A percentile compares a stretch with the other conserved stretches of the same genome.
Conservation (phyloP, 2,888 invertebrate species). For the Norana najaformis region DNA sequence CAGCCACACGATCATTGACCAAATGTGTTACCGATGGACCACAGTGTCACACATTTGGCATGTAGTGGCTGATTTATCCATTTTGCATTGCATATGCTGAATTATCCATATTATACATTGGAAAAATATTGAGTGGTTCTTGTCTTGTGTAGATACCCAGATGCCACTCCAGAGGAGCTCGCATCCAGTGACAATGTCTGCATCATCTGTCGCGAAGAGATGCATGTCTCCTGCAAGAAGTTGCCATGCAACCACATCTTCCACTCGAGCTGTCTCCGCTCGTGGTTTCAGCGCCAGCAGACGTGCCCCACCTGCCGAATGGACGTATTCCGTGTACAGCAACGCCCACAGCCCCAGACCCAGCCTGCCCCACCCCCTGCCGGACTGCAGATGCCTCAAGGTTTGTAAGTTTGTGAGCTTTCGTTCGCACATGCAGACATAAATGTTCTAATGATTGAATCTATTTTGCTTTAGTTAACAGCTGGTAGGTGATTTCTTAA, state of each 20-base stretch:
- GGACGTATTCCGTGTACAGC: constrained; percentile 70
- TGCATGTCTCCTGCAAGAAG: constrained; percentile 79
- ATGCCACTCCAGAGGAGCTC: constrained; percentile 89
- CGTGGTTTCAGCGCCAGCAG: constrained; percentile 99
- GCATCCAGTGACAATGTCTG: constrained; percentile 89
- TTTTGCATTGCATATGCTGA: not conserved
- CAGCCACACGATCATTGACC: too few species aligned
- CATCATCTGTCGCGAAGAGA: constrained; percentile 93
- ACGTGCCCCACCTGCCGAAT: constrained; percentile 97
- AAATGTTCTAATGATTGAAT: not conserved
- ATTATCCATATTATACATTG: too few species aligned
- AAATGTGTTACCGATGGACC: too few species aligned
- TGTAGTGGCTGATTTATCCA: not conserved
- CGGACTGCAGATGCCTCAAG: not conserved
- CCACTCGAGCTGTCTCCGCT: constrained; percentile 93
- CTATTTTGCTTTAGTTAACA: not conserved
- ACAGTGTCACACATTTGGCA: not conserved
- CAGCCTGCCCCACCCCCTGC: constrained; percentile 28
- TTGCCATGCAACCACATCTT: constrained; percentile 99
- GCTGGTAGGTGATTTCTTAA: not conserved
- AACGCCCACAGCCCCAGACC: constrained; percentile 26
- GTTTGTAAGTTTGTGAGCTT: not conserved
- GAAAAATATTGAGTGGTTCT: too few species aligned
- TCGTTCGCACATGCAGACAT: not conserved
- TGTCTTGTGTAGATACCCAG: constrained; percentile 70